Evolutionary conservation across 2,888 invertebrate species (phyloP), one percentile per base, ranked within the genome.

Genomic region (Pandemis heparana): DNA sequence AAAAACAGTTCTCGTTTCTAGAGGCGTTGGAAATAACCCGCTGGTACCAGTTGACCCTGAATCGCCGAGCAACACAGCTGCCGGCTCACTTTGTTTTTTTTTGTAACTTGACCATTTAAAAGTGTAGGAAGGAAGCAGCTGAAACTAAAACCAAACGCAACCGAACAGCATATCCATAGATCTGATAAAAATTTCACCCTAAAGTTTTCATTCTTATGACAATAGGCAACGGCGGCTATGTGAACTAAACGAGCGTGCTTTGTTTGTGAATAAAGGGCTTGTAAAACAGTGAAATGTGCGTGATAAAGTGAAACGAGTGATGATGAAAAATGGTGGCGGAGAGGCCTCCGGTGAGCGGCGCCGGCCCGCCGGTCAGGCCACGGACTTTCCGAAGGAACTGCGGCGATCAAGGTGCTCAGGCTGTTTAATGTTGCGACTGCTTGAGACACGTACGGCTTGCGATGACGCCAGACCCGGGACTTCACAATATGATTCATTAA

Each of bases 331-430:
- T 94, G 94, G 87, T 92, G 83, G 89, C 90, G 82, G 92, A 94
- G 83, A 93, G 92, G 85, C 88, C 88, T 81, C 87, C 87, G 83
- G 86, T 87, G 87, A 89, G 88, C 79, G 87, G 95, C 87, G 86
- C 94, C 85, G 83, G 89, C 86, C 87, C 94, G 65, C 87, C 88
- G 78, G 89, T 91, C 80, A 91, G 92, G 87, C 93, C 93, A 76
- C 88, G 94, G 84, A 95, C 94, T 81, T 93, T 95, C 71, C 92
- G 95, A 80, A 90, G 95, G 83, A 95, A 95, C 84, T 94, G 95
- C 80, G 96, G 95, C 82, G 96, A 96, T 85, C 94, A 94, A 95
- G 95, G 95, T 95, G 88, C 86, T 87, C 79, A 85, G 82, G 83
- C 82, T 83, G 75, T 80, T 77, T 78, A 79, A 78, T 80, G 79